phyloP scores from a whole-genome alignment of 2,797 vertebrate genomes.

The Myiotriccus ornatus region DNA sequence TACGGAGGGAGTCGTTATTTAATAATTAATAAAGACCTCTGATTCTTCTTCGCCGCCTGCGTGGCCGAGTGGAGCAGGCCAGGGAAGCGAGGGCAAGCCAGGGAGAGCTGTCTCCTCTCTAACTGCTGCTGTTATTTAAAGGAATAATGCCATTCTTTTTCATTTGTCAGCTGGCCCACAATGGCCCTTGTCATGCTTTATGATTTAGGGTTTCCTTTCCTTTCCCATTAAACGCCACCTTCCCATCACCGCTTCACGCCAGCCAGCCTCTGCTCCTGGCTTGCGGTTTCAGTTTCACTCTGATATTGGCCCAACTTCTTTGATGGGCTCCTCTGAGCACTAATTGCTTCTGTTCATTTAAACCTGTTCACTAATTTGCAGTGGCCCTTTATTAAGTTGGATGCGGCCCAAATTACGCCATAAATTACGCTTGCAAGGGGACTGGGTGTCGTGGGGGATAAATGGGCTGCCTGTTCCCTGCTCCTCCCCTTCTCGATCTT shows the following conservation, averaged over 20 bases:
- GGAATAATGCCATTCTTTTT: slow-evolving; percentile 83
- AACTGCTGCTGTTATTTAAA: slow-evolving; percentile 82
- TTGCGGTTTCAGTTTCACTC: slow-evolving; percentile 61
- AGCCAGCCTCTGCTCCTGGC: slow-evolving; percentile 62
- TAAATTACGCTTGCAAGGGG: slow-evolving; percentile 60
- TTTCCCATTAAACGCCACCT: slow-evolving; percentile 80
- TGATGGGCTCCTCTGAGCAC: slow-evolving; percentile 71
- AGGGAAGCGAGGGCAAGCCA: slow-evolving; percentile 56
- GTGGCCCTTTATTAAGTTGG: slow-evolving; percentile 71
- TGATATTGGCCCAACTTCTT: slow-evolving; percentile 72
- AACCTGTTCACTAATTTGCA: slow-evolving; percentile 71
- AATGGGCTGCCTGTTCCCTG: slow-evolving; percentile 56
- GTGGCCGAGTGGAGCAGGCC: slow-evolving; percentile 40
- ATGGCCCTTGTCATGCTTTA: slow-evolving; percentile 77
- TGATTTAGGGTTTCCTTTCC: slow-evolving; percentile 82
- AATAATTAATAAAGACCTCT: slow-evolving; percentile 92
- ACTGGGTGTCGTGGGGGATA: slow-evolving; percentile 16
- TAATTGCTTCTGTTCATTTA: slow-evolving; percentile 78
- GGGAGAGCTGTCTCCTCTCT: slow-evolving; percentile 69
- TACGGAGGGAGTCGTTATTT: slow-evolving; percentile 76
- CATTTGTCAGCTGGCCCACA: slow-evolving; percentile 80
- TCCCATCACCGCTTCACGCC: slow-evolving; percentile 48
- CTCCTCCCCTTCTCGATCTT: not conserved
- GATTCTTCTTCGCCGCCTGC: slow-evolving; percentile 62
- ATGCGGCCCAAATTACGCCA: slow-evolving; percentile 65